Evolutionary conservation across 2,797 vertebrate genomes (phyloP).

Genomic region (Ptychobarbus kaznakovi): DNA sequence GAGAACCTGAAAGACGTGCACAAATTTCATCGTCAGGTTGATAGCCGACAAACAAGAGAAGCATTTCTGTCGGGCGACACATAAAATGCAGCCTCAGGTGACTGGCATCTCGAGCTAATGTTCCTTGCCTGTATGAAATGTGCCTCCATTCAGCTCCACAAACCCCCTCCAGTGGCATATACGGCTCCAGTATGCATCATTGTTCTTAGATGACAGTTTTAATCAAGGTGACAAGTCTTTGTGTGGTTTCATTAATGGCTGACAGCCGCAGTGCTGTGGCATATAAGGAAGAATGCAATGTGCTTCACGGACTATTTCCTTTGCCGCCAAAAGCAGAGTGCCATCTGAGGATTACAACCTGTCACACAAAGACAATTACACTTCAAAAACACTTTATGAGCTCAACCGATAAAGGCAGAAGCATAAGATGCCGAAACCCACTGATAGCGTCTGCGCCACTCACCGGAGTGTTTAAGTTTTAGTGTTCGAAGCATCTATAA

Average conservation of each 20-base stretch:
- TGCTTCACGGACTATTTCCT: constrained; percentile 56
- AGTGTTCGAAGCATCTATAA: neutral
- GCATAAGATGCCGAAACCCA: constrained; percentile 14
- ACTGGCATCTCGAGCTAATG: constrained; percentile 48
- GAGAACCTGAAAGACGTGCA: neutral
- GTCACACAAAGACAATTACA: constrained; percentile 50
- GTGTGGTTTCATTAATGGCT: constrained; percentile 60
- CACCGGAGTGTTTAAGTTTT: constrained; percentile 6
- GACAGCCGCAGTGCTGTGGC: constrained; percentile 49
- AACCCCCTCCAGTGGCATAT: constrained; percentile 52
- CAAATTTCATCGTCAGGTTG: constrained; percentile 8
- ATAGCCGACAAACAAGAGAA: constrained; percentile 27
- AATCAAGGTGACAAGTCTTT: constrained; percentile 61
- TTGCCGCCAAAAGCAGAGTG: constrained; percentile 51
- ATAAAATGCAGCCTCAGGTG: constrained; percentile 48
- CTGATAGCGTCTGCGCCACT: neutral
- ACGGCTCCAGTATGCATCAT: constrained; percentile 55
- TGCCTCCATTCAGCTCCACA: constrained; percentile 54
- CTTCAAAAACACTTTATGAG: constrained; percentile 55
- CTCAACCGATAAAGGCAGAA: constrained; percentile 38
- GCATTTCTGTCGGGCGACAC: constrained; percentile 36
- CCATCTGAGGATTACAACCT: constrained; percentile 49
- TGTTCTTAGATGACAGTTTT: constrained; percentile 61
- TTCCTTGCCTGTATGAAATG: constrained; percentile 51
- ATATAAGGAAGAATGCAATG: constrained; percentile 51